phyloP scores from a whole-genome alignment of 2,113 vertebrate species.

The Gnathonemus echidnorhynchus region DNA sequence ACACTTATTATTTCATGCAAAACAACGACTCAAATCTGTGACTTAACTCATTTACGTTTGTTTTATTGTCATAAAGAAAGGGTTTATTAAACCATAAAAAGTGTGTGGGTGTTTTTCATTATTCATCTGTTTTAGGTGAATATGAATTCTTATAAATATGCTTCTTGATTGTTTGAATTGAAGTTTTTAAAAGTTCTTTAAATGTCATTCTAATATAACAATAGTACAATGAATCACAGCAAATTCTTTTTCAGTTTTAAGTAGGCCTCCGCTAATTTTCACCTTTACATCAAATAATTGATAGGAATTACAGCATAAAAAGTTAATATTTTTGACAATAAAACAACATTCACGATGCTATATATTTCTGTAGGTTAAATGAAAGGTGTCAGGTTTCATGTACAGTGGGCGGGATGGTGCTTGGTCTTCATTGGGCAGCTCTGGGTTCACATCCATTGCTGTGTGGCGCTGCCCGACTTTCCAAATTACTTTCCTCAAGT shows the following conservation, averaged over 20 bases:
- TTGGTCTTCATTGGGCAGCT: not conserved
- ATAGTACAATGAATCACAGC: not conserved
- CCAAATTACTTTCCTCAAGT: not conserved
- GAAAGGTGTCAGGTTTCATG: not conserved
- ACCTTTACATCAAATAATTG: not conserved
- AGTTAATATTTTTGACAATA: not conserved
- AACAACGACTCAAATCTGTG: not conserved
- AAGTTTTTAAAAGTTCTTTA: not conserved
- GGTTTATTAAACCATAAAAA: not conserved
- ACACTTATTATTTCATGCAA: not conserved
- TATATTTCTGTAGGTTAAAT: not conserved
- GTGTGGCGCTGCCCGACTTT: not conserved
- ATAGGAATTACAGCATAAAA: not conserved
- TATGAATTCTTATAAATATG: conserved; percentile 1
- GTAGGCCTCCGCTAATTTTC: not conserved
- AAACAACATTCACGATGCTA: not conserved
- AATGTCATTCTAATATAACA: not conserved
- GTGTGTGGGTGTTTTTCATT: not conserved
- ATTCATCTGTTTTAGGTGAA: not conserved
- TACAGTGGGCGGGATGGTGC: too few relatives aligned
- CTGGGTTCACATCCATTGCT: not conserved
- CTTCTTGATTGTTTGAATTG: not conserved
- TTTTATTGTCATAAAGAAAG: not conserved
- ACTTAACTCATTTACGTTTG: not conserved
- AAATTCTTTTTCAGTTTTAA: not conserved